Evolutionary conservation across 2,888 invertebrate species (phyloP).

Genomic region (Zonitis immaculata): DNA sequence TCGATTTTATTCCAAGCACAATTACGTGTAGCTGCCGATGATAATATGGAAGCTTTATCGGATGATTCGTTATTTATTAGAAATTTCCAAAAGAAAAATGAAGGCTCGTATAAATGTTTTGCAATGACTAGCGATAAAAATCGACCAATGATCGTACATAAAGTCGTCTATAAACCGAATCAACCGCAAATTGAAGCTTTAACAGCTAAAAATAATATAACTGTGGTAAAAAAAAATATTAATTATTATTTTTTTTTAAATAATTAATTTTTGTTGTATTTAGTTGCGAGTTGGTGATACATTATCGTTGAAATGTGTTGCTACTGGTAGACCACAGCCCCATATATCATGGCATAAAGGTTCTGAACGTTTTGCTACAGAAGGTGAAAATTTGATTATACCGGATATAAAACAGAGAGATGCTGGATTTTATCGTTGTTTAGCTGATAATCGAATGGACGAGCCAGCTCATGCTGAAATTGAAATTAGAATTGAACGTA

Average conservation of each 20-base stretch:
- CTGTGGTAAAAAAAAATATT: conserved; percentile 28
- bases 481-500: conserved; percentile 42
- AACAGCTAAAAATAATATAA: conserved; percentile 29
- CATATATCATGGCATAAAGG: conserved; percentile 46
- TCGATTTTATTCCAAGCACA: conserved; percentile 6
- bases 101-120: conserved; percentile 9
- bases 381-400: conserved; percentile 43
- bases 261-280: conserved; percentile 16
- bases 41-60: neutral
- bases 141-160: conserved; percentile 30
- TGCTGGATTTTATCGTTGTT: conserved; percentile 49
- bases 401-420: conserved; percentile 39
- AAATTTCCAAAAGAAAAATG: conserved; percentile 5
- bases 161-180: conserved; percentile 18
- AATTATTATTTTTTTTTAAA: conserved; percentile 3
- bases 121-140: conserved; percentile 16
- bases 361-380: conserved; percentile 28
- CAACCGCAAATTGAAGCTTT: conserved; percentile 35
- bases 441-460: conserved; percentile 47
- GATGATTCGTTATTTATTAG: neutral
- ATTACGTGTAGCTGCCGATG: neutral
- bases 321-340: conserved; percentile 48
- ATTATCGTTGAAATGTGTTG: conserved; percentile 45
- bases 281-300: conserved; percentile 44
- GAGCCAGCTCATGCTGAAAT: conserved; percentile 40